Percentiles rank a stretch among this genome's conserved stretches.
These are phyloP conservation scores for Ethmia dodecea DNA, from an alignment of 2,888 invertebrate genomes.

Conservation along the genomic window DNA sequence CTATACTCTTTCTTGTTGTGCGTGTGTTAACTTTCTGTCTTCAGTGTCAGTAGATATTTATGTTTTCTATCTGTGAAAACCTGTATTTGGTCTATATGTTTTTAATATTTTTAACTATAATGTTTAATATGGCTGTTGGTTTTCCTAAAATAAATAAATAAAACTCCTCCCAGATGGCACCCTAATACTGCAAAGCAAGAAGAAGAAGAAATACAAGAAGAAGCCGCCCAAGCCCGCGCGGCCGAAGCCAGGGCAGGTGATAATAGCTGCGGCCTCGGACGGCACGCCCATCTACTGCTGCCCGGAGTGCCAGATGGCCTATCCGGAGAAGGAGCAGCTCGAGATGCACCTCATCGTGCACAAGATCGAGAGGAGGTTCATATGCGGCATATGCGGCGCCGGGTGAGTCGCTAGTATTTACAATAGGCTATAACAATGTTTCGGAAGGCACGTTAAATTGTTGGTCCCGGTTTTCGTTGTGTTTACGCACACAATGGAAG, in stretches of 20 bases:
- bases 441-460: too few relatives aligned
- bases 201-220: slow-evolving; percentile 89
- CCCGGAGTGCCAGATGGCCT: slow-evolving; percentile 89
- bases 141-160: too few relatives aligned
- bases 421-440: too few relatives aligned
- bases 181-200: slow-evolving; percentile 64
- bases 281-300: slow-evolving; percentile 87
- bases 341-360: slow-evolving; percentile 87
- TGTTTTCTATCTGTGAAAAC: too few relatives aligned
- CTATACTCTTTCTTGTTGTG: too few relatives aligned
- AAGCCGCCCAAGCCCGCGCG: slow-evolving; percentile 87
- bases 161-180: slow-evolving; percentile 38
- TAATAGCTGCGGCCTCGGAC: slow-evolving; percentile 85
- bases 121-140: too few relatives aligned
- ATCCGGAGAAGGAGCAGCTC: slow-evolving; percentile 87
- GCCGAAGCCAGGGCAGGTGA: slow-evolving; percentile 88
- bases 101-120: too few relatives aligned
- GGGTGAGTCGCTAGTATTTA: slow-evolving; percentile 75
- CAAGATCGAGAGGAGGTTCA: slow-evolving; percentile 87
- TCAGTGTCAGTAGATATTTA: too few relatives aligned
- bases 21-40: too few relatives aligned
- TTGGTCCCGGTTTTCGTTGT: too few relatives aligned
- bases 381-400: slow-evolving; percentile 87
- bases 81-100: too few relatives aligned
- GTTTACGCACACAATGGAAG: too few relatives aligned